Conservation (phyloP, 2,888 invertebrate genomes). For the Cryptus viduatorius region DNA sequence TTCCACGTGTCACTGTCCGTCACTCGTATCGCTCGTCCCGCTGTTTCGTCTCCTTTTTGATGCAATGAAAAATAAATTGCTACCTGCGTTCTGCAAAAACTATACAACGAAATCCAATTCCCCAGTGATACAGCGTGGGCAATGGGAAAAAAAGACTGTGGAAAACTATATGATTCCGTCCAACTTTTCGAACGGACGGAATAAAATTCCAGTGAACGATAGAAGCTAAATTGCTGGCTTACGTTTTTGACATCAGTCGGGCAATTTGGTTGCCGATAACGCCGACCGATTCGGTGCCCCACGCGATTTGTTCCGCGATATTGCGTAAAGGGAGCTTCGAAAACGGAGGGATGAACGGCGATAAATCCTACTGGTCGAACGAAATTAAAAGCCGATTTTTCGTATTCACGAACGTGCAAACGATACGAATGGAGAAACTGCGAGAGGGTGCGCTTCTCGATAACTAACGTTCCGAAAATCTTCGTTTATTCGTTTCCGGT, state of each 20-base stretch:
- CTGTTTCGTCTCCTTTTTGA: not conserved
- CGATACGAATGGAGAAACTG: not conserved
- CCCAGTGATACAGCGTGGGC: not conserved
- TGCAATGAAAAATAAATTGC: conserved; percentile 32
- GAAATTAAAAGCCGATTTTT: conserved; percentile 32
- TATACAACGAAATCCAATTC: not conserved
- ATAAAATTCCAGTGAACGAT: not conserved
- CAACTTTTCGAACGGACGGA: not conserved
- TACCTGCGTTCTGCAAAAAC: not conserved
- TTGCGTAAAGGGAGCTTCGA: not conserved
- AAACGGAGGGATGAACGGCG: not conserved
- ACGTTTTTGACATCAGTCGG: not conserved
- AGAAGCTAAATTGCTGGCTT: conserved; percentile 11
- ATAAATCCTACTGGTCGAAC: conserved; percentile 6
- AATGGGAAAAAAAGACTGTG: not conserved
- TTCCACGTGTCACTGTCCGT: conserved; percentile 10
- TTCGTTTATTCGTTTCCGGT: too few species aligned
- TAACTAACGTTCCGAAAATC: too few species aligned
- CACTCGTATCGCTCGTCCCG: not conserved
- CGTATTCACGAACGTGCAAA: not conserved
- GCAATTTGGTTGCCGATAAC: not conserved
- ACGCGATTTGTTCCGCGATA: not conserved
- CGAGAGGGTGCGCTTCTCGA: not conserved
- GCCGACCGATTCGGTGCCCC: not conserved
- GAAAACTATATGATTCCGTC: not conserved